Evolutionary conservation across 1,140 invertebrate species (phyloP), one percentile per base, ranked within the genome.

Genomic region (Proales similis): DNA sequence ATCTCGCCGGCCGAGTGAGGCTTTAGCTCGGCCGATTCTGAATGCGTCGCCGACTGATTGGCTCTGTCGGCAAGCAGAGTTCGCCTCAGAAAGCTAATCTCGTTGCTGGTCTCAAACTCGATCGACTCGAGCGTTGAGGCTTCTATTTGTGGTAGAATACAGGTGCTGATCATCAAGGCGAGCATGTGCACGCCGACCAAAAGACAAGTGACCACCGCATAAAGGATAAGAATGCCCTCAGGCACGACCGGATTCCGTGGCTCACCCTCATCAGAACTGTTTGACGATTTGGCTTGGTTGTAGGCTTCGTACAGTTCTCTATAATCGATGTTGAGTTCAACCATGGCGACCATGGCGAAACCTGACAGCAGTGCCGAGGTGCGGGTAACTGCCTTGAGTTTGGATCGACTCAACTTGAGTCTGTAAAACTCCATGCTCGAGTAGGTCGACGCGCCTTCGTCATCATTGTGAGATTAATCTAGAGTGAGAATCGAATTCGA

Each of bases 261-360:
- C 17, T 39, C 20, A 6, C 39, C n/a, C 32, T 38, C 17, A 42
- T 63, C 53, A n/a, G 19, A 9, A 11, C 48, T 51, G 9, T 62
- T 62, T 42, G 39, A 14, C 39, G 17, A 3, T 29, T 57, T 19
- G 14, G 33, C 9, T 57, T 57, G 17, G 27, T 17, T 57, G 12
- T 29, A 29, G 2, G 51, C 51, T 57, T 57, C 51, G 27, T 42
- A 63, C 32, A 43, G 45, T 19, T 63, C 20, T 53, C 36, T 42
- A 39, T 48, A 43, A 36, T 46, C 33, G 19, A 63, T 17, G 27
- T 22, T 26, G 29, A 51, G 30, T 43, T 48, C 48, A 48, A 65
- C 60, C 63, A 57, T 64, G 17, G 45, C 47, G n/a, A 66, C 65
- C 65, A 66, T 66, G 12, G 63, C 65, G 63, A 66, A 66, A 2